phyloP scores from a whole-genome alignment of 37 sponge, comb jelly and placozoan genomes.

The Ianthella basta region DNA sequence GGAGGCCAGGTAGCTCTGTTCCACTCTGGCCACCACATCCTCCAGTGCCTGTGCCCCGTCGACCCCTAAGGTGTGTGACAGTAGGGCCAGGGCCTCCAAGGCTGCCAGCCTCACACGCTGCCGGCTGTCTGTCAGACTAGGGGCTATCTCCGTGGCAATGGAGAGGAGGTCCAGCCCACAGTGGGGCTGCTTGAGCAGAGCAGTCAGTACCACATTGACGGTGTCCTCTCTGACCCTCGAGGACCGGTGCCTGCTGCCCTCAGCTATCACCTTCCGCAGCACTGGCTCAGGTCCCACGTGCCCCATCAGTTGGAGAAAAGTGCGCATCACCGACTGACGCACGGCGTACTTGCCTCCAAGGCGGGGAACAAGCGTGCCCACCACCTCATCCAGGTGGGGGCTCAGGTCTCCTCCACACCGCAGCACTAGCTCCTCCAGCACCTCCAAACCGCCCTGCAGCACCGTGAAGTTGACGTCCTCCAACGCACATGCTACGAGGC shows the following conservation, averaged over 20 bases:
- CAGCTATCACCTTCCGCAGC: conserved; percentile 42
- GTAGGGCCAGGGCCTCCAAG: conserved; percentile 69
- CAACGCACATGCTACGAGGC: conserved; percentile 40
- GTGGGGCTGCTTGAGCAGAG: conserved; percentile 60
- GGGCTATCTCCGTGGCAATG: conserved; percentile 51
- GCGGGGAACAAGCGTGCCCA: conserved; percentile 34
- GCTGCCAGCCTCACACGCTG: conserved; percentile 78
- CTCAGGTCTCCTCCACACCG: not conserved
- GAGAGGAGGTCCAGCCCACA: conserved; percentile 51
- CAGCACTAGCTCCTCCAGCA: conserved; percentile 34
- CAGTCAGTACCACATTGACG: conserved; percentile 69
- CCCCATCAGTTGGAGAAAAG: conserved; percentile 68
- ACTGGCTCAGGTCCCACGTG: conserved; percentile 43
- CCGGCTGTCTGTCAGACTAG: conserved; percentile 62
- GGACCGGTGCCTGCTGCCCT: conserved; percentile 46
- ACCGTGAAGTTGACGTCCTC: conserved; percentile 78
- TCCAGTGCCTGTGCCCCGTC: conserved; percentile 40
- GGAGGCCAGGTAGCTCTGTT: conserved; percentile 21
- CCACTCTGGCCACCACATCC: conserved; percentile 37
- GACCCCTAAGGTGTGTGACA: conserved; percentile 52
- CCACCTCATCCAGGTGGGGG: conserved; percentile 35
- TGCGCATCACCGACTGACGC: conserved; percentile 61
- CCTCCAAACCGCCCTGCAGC: conserved; percentile 62
- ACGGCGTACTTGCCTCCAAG: conserved; percentile 71
- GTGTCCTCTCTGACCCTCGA: conserved; percentile 80